A percentile compares a stretch with the other conserved stretches of the same genome.
phyloP scores from a whole-genome alignment of 2,113 vertebrate genomes.

The Aptenodytes patagonicus region DNA sequence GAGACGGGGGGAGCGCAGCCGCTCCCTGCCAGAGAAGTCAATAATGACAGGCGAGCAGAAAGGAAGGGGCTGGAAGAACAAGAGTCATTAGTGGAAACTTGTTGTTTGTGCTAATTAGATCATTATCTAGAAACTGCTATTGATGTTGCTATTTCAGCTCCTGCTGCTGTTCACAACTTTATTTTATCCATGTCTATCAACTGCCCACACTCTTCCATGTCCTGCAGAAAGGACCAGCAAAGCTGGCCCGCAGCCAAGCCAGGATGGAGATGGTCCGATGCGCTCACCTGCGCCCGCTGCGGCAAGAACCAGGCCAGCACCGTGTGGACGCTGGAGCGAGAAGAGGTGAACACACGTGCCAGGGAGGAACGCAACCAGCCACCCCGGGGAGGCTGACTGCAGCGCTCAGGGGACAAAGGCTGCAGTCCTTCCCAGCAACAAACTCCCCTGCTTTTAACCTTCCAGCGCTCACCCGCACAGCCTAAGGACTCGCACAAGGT shows the following conservation, averaged over 20 bases:
- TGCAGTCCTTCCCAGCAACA: not conserved
- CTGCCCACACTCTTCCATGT: not conserved
- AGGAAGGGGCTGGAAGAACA: slow-evolving; percentile 45
- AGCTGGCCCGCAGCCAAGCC: not conserved
- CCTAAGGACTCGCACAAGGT: not conserved
- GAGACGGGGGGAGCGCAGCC: not conserved
- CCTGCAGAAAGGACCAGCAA: rapidly evolving
- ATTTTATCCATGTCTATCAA: not conserved
- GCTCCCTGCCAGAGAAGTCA: not conserved
- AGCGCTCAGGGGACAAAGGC: not conserved
- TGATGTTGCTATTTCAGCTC: slow-evolving; percentile 46
- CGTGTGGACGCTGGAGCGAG: rapidly evolving
- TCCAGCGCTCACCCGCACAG: not conserved
- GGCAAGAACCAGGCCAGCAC: not conserved
- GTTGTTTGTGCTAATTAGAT: slow-evolving; percentile 59
- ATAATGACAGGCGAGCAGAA: not conserved
- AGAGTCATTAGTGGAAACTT: slow-evolving; percentile 51
- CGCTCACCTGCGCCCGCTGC: not conserved
- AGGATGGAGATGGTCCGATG: not conserved
- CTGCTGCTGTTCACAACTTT: slow-evolving; percentile 23
- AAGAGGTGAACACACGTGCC: rapidly evolving
- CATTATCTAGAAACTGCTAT: slow-evolving; percentile 55
- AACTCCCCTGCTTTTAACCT: too few relatives aligned
- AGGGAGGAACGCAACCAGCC: not conserved
- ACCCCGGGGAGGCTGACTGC: not conserved